Conservation (phyloP, 2,113 vertebrate species). For the Uropsilus gracilis region DNA sequence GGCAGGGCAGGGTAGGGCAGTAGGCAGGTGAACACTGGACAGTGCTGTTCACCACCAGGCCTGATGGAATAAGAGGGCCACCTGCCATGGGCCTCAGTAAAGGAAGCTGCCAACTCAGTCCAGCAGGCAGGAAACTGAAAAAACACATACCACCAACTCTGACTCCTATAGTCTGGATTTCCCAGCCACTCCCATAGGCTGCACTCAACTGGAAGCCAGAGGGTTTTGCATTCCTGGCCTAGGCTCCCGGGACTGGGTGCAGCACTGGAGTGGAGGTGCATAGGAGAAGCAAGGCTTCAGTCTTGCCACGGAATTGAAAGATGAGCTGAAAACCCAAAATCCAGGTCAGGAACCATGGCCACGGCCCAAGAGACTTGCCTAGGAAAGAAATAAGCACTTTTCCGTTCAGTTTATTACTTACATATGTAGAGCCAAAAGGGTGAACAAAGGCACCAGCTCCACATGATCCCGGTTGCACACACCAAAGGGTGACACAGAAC, state of each 20-base stretch:
- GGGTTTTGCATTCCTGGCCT: background rate
- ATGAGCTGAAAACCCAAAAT: background rate
- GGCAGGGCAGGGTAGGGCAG: background rate
- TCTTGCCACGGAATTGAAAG: background rate
- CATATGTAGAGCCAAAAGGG: background rate
- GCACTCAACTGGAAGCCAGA: background rate
- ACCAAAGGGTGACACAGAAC: too few relatives aligned
- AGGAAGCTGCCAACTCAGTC: background rate
- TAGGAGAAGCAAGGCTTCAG: background rate
- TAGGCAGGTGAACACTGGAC: background rate
- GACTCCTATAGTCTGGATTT: background rate
- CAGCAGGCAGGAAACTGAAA: background rate
- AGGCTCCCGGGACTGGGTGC: background rate
- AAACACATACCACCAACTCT: background rate
- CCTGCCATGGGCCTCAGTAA: too few relatives aligned
- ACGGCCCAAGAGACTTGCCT: background rate
- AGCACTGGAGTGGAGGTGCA: background rate
- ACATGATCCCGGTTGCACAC: background rate
- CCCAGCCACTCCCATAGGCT: background rate
- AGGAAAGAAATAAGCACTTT: background rate
- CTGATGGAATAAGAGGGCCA: background rate
- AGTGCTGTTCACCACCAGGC: background rate
- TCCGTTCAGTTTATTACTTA: background rate
- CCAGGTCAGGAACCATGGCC: background rate
- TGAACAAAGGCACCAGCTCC: background rate